Percentiles rank a stretch among this genome's conserved stretches.
Evolutionary conservation across 2,113 vertebrate species (phyloP).

Genomic region (rabbit (Oryctolagus cuniculus)): mOryCun1.1 NC_091453.1:51950001-51950500

Average conservation of each 20-base stretch:
- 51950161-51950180: constrained; percentile 60
- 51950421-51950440: background rate
- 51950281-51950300: constrained; percentile 2
- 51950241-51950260: background rate
- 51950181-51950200: constrained; percentile 68
- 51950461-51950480: background rate
- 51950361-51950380: background rate
- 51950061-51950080: constrained; percentile 72
- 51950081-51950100: constrained; percentile 67
- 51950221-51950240: constrained; percentile 17
- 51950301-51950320: background rate
- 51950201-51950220: constrained; percentile 58
- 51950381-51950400: background rate
- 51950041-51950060: constrained; percentile 79
- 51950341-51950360: background rate
- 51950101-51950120: constrained; percentile 75
- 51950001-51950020: background rate
- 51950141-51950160: constrained; percentile 65
- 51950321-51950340: background rate
- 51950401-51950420: background rate
- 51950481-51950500: background rate
- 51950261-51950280: background rate
- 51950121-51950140: constrained; percentile 70
- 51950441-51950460: background rate
- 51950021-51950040: constrained; percentile 72